Base-by-base conservation (phyloP, 2,113 vertebrate genomes). In the Osmerus eperlanus region DNA sequence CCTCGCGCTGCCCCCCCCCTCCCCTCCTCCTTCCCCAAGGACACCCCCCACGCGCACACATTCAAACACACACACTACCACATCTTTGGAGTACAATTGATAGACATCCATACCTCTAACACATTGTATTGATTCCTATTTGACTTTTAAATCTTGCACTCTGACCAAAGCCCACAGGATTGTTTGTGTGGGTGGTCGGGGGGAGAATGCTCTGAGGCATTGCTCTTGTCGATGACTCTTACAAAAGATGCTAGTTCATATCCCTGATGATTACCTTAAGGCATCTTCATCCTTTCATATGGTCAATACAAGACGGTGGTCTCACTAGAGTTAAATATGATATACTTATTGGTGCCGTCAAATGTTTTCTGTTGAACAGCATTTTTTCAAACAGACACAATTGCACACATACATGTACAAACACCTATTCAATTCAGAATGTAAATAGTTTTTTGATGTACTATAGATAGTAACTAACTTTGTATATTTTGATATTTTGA, bases 121-220 rank as follows among this genome's bases (percentile, higher is more conserved):
- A 79, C 71, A 76, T 83, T 67, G 55, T 72, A 88, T 91, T 79
- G 87, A 92, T 90, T 87, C 82, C 32, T 63, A 90, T 90, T 88
- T 87, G 86, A 89, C 87, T 89, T 92, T 91, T 77, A 90, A 86
- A 92, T 92, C 63, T 84, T 78, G 81, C 81, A 81, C 89, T 82
- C 81, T 83, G 81, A 87, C 89, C 87, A 75, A 81, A 83, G 73
- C 59, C 2, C 63, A 77, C 70, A 32, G 59, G 81, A 54, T 67
- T 68, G 68, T 53, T 88, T 84, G 77, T 88, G 87, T 54, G 75
- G 70, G 77, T 51, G 76, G 84, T 80, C 80, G 59, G 73, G 78
- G 81, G 64, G 36, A 7, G 47, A 70, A 68, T 63, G 59, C 65
- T 78, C 63, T 5, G 32, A 36, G 32, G 32, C 32, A 36, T 36